Conservation (phyloP, 2,888 invertebrate species). For the Harpalus rufipes region DNA sequence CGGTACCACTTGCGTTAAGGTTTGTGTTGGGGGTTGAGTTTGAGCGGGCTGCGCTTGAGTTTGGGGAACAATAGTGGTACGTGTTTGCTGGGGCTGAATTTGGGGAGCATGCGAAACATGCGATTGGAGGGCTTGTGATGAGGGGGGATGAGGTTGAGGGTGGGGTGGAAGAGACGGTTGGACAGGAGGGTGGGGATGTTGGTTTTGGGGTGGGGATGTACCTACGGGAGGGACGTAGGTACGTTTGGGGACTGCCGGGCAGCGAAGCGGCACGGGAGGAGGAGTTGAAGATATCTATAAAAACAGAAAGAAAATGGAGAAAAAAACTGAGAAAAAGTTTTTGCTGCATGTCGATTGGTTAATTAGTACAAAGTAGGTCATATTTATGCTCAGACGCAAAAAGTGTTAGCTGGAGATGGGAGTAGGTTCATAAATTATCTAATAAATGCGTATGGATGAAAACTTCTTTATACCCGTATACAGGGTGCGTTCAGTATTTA, state of each 20-base stretch:
- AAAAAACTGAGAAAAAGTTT: not conserved
- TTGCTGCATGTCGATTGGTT: not conserved
- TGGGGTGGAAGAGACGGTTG: conserved; percentile 70
- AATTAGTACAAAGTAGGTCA: not conserved
- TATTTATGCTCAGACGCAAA: too few species aligned
- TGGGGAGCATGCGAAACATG: conserved; percentile 65
- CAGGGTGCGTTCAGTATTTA: too few species aligned
- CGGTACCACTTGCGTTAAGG: conserved; percentile 54
- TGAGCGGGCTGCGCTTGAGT: conserved; percentile 77
- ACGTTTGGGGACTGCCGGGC: conserved; percentile 79
- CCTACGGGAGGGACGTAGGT: conserved; percentile 71
- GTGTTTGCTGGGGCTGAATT: conserved; percentile 71
- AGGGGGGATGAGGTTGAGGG: conserved; percentile 70
- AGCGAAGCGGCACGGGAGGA: conserved; percentile 77
- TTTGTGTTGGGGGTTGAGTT: conserved; percentile 71
- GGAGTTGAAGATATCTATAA: conserved; percentile 71
- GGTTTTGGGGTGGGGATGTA: conserved; percentile 74
- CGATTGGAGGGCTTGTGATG: conserved; percentile 67
- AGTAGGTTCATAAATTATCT: too few species aligned
- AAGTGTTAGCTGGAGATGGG: too few species aligned
- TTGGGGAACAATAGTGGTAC: conserved; percentile 75
- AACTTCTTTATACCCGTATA: too few species aligned
- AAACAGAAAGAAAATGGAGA: not conserved
- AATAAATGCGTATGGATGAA: too few species aligned
- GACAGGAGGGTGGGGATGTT: conserved; percentile 67